These are phyloP conservation scores for Erinaceus europaeus DNA, from an alignment of 2,113 vertebrate species.

Conservation along the genomic window DNA sequence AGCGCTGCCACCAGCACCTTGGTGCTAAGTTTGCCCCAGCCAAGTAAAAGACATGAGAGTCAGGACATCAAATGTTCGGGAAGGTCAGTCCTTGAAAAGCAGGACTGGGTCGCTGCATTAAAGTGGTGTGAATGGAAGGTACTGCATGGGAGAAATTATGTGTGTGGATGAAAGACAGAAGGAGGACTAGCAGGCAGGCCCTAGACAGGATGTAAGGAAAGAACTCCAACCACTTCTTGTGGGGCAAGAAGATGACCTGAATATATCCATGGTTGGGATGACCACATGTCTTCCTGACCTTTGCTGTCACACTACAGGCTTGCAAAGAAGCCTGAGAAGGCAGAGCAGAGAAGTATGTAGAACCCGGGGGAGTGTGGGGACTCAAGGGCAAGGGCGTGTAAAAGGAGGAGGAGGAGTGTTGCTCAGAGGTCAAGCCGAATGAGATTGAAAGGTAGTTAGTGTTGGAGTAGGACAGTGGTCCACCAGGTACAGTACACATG, in stretches of 20 bases:
- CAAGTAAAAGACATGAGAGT: no score
- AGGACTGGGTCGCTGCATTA: neutral
- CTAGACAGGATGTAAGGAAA: neutral
- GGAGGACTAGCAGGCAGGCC: neutral
- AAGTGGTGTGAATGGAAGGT: neutral
- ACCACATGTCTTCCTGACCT: no score
- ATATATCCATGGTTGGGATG: no score
- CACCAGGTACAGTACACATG: no score
- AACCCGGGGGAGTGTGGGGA: neutral
- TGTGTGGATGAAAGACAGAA: neutral
- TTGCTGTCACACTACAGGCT: no score
- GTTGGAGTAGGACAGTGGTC: no score
- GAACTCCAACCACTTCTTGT: neutral
- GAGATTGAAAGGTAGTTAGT: neutral
- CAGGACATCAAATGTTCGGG: no score
- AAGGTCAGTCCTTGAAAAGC: neutral
- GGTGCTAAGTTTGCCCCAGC: neutral
- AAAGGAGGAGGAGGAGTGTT: neutral
- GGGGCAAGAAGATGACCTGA: neutral
- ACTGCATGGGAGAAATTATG: accelerated
- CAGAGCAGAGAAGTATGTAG: neutral
- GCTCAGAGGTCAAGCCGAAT: neutral
- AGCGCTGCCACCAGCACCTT: neutral
- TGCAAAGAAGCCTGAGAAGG: neutral
- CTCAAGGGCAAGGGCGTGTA: neutral